phyloP scores from a whole-genome alignment of 2,113 vertebrate genomes.

The Strix aluco region DNA sequence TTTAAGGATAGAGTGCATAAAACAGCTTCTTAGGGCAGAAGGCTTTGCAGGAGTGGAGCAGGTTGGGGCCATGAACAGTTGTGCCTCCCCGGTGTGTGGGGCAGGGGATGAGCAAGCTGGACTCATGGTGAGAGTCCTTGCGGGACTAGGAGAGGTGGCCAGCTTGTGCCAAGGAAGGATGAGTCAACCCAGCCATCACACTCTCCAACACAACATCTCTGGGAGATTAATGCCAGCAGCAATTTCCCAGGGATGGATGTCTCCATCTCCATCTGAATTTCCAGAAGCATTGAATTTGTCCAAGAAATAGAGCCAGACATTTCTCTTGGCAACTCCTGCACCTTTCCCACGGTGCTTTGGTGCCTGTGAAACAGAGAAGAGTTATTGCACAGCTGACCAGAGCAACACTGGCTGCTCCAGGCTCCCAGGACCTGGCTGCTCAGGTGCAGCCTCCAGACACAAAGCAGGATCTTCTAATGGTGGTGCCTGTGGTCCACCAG shows the following conservation, averaged over 20 bases:
- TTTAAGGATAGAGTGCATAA: background rate
- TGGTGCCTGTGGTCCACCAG: background rate
- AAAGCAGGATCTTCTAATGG: background rate
- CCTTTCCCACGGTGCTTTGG: background rate
- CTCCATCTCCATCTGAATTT: background rate
- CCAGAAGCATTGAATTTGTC: background rate
- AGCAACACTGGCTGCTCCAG: background rate
- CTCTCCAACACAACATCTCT: fast-evolving
- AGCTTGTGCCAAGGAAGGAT: background rate
- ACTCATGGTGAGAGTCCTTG: background rate
- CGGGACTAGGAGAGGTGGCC: background rate
- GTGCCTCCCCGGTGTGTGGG: background rate
- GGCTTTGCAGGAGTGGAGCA: background rate
- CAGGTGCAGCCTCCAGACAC: background rate
- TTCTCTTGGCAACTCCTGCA: background rate
- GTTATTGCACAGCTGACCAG: background rate
- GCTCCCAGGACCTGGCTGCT: background rate
- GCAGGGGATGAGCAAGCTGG: background rate
- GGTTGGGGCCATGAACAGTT: background rate
- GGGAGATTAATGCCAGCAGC: background rate
- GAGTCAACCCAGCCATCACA: background rate
- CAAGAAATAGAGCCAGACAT: background rate
- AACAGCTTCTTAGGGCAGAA: background rate
- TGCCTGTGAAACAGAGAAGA: background rate
- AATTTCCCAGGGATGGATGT: background rate